Base-by-base conservation (phyloP, 2,113 vertebrate genomes). In the Martes martes region DNA sequence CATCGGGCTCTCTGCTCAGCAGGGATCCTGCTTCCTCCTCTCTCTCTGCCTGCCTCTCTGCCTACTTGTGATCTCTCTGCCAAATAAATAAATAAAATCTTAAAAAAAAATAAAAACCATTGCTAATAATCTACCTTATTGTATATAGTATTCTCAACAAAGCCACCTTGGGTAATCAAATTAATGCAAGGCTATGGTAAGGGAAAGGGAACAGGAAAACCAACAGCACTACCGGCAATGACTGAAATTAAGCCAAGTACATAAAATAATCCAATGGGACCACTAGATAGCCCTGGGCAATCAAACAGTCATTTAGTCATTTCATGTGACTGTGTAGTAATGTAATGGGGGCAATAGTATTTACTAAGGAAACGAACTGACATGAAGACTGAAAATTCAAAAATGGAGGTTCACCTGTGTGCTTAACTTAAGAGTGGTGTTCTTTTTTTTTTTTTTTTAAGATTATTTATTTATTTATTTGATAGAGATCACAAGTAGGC, bases 131-230 rank as follows among this genome's bases (percentile, higher is more conserved):
- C 91, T 1, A 95, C 67, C 76, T 93, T 95, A 94, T 96, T 97
- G 85, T 97, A 97, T 97, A 93, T 71, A 76, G 91, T 89, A 74
- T 79, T 95, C 91, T 89, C 91, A 95, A 97, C 39, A 94, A 96
- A 98, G 89, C 88, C 85, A 76, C 95, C 97, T 97, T 94, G 61
- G 81, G 96, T 97, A 97, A 98, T 97, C 94, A 95, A 97, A 97
- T 96, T 97, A 98, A 97, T 89, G 82, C 39, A 85, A 94, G 74
- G 97, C 39, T 83, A 80, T 9, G 2, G 92, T 87, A 96, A 83
- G 13, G 42, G 36, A 83, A 94, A 79, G 36, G 28, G 61, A 96
- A 87, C 14, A 57, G 73, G 79, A 93, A 89, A 94, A 28, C 65
- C 78, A 92, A 52, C 47, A 94, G 78, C 55, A 87, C 93, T 95